Evolutionary conservation across 1,140 invertebrate genomes (phyloP), one percentile per base, ranked within the genome.

Genomic region (Whitmania pigra): DNA sequence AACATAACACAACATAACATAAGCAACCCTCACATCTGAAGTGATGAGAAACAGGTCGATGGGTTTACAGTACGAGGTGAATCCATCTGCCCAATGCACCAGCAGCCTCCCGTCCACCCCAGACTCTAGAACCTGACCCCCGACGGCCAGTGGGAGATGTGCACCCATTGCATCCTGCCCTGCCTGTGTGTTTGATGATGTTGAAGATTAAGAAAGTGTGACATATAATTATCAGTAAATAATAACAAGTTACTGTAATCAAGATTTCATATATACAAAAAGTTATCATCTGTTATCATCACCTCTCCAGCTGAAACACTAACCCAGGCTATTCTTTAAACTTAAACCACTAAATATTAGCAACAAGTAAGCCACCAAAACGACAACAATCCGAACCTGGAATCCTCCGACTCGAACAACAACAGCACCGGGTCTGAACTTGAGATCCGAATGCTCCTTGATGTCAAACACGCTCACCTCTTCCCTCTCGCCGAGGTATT

Each of bases 381-480:
- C 43, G 13, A 49, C 43, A 11, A 49, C 43, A 36, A 57, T 57
- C 9, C 9, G 11, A 25, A 31, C 29, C 29, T 22, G 22, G 22
- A 63, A 77, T 29, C 78, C 79, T 60, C 75, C 88, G 68, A 93
- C 88, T 73, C 91, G 84, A 75, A 94, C 92, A 27, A 95, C 92
- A 74, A 93, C 88, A 25, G 90, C 91, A 31, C 92, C 92, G 15
- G 92, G 92, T 74, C 92, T 86, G 81, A 92, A 96, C 76, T 92
- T 89, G 82, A 92, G 95, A 79, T 94, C 92, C 4, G 92, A 88
- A 85, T 96, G 93, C 83, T 96, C 93, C 78, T 92, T 93, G 43
- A 96, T 84, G 82, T 97, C 94, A 79, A 96, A 97, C 6, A 96
- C 93, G 82, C 92, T 94, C 72, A 93, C 87, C 84, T 97, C 93